Conservation (phyloP, 2,113 vertebrate species). For the Pycnonotus jocosus region DNA sequence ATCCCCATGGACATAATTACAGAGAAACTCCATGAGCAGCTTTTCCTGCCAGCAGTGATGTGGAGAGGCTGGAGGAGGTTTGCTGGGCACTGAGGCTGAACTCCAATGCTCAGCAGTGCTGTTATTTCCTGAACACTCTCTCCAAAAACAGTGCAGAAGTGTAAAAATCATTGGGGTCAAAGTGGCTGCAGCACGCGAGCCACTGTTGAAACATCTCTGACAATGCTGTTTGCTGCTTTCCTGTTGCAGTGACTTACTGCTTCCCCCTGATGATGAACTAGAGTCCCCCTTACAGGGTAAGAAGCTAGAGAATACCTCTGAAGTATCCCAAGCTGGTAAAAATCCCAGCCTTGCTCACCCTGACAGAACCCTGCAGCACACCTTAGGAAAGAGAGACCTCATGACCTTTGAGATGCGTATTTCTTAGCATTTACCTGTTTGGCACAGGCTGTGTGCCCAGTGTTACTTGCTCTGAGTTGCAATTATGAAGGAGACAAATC, state of each 20-base stretch:
- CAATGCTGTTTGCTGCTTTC: background rate
- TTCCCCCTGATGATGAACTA: background rate
- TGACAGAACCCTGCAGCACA: background rate
- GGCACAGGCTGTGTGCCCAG: background rate
- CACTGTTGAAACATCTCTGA: background rate
- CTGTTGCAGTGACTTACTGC: background rate
- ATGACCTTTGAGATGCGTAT: rapidly evolving
- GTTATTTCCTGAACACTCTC: background rate
- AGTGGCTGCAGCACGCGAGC: rapidly evolving
- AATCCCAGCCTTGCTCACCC: background rate
- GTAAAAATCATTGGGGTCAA: background rate
- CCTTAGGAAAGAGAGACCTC: background rate
- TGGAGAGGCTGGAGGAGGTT: background rate
- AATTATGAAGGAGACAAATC: rapidly evolving
- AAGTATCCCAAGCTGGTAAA: background rate
- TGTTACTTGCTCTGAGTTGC: rapidly evolving
- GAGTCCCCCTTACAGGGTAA: background rate
- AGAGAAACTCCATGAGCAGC: background rate
- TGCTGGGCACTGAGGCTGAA: background rate
- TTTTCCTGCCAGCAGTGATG: background rate
- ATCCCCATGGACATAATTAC: background rate
- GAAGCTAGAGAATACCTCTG: background rate
- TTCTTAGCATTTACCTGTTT: rapidly evolving
- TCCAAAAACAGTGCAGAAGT: background rate
- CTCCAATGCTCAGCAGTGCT: background rate